Evolutionary conservation across 2,888 invertebrate species (phyloP).

Genomic region (Syrista parreyssii): DNA sequence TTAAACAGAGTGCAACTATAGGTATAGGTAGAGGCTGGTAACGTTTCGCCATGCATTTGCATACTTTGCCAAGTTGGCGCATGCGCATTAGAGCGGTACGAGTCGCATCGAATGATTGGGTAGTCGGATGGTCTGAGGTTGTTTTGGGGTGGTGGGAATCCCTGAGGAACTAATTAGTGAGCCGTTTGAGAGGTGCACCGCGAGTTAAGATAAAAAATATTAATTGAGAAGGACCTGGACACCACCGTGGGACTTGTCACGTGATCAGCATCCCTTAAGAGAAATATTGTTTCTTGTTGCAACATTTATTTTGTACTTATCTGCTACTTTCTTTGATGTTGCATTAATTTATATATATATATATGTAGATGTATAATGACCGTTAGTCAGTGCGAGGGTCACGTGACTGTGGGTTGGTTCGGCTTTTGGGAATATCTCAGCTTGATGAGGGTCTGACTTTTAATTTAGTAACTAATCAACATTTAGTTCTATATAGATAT

Average conservation of each 20-base stretch:
- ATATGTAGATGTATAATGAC: too few relatives aligned
- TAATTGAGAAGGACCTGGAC: background rate
- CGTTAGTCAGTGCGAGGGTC: background rate
- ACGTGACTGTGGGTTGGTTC: background rate
- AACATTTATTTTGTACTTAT: background rate
- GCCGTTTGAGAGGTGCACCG: background rate
- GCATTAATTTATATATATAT: background rate
- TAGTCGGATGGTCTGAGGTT: background rate
- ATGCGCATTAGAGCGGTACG: background rate
- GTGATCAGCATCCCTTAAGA: background rate
- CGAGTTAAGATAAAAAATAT: background rate
- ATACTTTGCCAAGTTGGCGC: slow-evolving; percentile 4
- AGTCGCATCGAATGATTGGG: background rate
- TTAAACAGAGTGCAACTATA: background rate
- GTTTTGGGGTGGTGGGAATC: background rate
- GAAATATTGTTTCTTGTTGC: background rate
- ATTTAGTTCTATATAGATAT: background rate
- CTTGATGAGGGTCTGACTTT: background rate
- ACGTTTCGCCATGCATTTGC: background rate
- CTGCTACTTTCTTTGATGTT: background rate
- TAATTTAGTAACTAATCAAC: background rate
- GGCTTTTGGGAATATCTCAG: background rate
- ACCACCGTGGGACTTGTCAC: background rate
- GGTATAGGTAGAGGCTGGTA: background rate
- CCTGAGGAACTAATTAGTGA: slow-evolving; percentile 1